Conservation (phyloP, 2,888 invertebrate species). For the Lagria hirta region DNA sequence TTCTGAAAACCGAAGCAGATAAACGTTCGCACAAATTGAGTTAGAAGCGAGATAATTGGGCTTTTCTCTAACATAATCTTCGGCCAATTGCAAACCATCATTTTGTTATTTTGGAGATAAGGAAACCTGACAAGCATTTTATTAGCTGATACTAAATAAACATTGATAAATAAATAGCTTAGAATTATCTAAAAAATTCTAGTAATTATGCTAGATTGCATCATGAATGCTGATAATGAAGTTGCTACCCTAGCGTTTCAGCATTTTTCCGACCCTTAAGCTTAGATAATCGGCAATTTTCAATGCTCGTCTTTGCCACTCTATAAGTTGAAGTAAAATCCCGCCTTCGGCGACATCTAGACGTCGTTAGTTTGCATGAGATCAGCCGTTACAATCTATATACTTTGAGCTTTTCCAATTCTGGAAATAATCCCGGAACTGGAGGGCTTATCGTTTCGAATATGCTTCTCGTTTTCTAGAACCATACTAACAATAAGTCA, state of each 20-base stretch:
- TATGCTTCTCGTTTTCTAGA: conserved; percentile 28
- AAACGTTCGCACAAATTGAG: no score
- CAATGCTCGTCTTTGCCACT: conserved; percentile 46
- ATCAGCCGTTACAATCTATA: conserved; percentile 45
- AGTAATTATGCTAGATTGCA: no score
- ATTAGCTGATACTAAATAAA: no score
- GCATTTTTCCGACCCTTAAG: conserved; percentile 48
- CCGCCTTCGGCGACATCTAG: conserved; percentile 48
- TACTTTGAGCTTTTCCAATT: conserved; percentile 39
- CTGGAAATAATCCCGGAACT: conserved; percentile 37
- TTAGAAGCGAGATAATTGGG: no score
- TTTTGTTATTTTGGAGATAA: no score
- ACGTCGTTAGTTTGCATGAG: conserved; percentile 48
- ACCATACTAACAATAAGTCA: conserved; percentile 30
- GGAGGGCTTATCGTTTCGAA: conserved; percentile 25
- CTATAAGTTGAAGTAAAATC: conserved; percentile 47
- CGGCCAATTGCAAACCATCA: no score
- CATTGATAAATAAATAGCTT: no score
- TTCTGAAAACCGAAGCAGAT: no score
- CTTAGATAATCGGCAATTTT: conserved; percentile 51
- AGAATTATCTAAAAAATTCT: no score
- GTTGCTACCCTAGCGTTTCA: conserved; percentile 37
- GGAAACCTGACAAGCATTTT: no score
- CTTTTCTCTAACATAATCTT: no score
- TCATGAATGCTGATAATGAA: no score